Percentiles rank a stretch among this genome's conserved stretches.
phyloP scores from a whole-genome alignment of 2,113 vertebrate genomes.

The Nyctibius bracteatus region DNA sequence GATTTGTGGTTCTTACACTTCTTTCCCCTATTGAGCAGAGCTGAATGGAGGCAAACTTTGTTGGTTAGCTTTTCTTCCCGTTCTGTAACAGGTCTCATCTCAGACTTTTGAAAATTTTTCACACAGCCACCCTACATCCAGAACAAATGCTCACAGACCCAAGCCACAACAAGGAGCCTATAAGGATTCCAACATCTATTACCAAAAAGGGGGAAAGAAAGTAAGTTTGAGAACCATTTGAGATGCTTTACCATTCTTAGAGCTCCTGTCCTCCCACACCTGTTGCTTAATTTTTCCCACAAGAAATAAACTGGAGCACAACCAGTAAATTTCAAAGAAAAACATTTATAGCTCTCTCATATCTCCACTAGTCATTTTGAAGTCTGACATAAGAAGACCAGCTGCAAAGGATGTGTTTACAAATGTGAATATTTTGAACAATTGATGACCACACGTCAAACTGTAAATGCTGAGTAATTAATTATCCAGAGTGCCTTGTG shows the following conservation, averaged over 20 bases:
- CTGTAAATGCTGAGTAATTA: conserved; percentile 29
- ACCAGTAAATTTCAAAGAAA: conserved; percentile 38
- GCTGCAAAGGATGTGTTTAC: conserved; percentile 27
- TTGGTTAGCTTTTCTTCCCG: neutral
- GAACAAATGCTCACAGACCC: neutral
- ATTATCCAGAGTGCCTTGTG: conserved; percentile 20
- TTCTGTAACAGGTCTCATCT: neutral
- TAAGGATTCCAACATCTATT: neutral
- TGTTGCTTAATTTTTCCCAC: conserved; percentile 17
- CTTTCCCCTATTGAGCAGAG: neutral
- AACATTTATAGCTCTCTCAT: neutral
- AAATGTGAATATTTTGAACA: neutral
- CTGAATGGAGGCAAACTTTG: neutral
- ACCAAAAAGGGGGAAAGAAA: neutral
- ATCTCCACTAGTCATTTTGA: conserved; percentile 16
- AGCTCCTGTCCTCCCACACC: neutral
- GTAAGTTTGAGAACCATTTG: neutral
- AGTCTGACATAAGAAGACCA: conserved; percentile 46
- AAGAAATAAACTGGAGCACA: neutral
- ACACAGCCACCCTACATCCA: neutral
- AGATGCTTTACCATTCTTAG: neutral
- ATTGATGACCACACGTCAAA: conserved; percentile 38
- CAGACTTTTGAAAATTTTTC: neutral
- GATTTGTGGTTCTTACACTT: neutral
- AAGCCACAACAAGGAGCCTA: neutral